A percentile compares a stretch with the other conserved stretches of the same genome.
Conservation (phyloP, 2,797 vertebrate species). For the Aulostomus chinensis region DNA sequence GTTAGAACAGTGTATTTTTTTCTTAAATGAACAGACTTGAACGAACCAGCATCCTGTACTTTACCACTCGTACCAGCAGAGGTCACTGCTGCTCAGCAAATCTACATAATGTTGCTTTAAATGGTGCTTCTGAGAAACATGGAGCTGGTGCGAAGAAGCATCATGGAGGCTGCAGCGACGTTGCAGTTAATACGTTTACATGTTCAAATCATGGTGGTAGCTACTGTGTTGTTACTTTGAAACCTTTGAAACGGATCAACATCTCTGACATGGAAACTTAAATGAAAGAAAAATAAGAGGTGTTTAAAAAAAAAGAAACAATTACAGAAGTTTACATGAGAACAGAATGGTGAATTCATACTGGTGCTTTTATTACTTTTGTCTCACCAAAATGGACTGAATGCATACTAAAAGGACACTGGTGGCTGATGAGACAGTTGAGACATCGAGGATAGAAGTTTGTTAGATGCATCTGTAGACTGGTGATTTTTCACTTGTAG, state of each 20-base stretch:
- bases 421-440: neutral
- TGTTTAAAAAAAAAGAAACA: neutral
- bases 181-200: neutral
- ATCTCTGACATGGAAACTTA: constrained; percentile 12
- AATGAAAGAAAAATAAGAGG: constrained; percentile 1
- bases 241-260: no score
- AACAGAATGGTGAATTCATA: constrained; percentile 3
- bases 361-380: constrained; percentile 49
- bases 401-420: constrained; percentile 11
- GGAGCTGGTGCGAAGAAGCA: neutral
- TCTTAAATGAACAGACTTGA: no score
- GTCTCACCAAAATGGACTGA: constrained; percentile 1
- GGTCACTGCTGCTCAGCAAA: no score
- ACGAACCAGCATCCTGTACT: no score
- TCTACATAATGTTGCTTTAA: neutral
- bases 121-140: constrained; percentile 20
- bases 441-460: neutral
- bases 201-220: neutral
- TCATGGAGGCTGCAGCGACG: no score
- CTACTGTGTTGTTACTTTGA: no score
- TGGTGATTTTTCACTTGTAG: neutral
- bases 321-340: neutral
- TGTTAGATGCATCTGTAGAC: neutral
- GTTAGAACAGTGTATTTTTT: no score
- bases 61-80: no score